Percentiles rank a stretch among this genome's conserved stretches.
These are phyloP conservation scores for Kryptopterus vitreolus DNA, from an alignment of 2,797 vertebrate genomes.

Conservation along the genomic window DNA sequence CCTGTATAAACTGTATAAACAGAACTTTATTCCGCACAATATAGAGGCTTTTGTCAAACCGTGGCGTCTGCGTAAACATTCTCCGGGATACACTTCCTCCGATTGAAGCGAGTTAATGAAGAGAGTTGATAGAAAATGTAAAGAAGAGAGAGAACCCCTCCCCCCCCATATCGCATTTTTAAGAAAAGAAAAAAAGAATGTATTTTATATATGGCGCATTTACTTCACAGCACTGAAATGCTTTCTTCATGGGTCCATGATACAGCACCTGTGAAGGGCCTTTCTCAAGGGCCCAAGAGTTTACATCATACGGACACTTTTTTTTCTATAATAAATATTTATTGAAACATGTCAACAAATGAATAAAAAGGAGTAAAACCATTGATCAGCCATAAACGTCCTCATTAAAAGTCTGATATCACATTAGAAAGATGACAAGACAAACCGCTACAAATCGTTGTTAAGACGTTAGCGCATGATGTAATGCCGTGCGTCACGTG, in stretches of 20 bases:
- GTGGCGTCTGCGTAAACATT: not conserved
- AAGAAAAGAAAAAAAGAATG: no score
- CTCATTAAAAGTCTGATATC: not conserved
- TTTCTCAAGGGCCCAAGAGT: no score
- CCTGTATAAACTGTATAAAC: not conserved
- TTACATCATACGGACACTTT: not conserved
- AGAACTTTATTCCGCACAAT: not conserved
- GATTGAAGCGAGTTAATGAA: not conserved
- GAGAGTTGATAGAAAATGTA: not conserved
- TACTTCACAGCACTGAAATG: no score
- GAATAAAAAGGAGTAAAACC: not conserved
- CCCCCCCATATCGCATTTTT: not conserved
- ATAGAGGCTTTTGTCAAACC: not conserved
- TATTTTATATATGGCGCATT: no score
- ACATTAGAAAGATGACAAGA: not conserved
- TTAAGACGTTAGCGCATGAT: not conserved
- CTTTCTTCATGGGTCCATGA: no score
- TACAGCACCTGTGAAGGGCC: no score
- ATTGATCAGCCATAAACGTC: not conserved
- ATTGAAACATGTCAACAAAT: conserved; percentile 22
- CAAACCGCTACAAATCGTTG: not conserved
- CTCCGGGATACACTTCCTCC: not conserved
- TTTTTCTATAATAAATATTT: conserved; percentile 45
- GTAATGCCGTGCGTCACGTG: not conserved
- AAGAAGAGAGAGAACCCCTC: no score